A percentile compares a stretch with the other conserved stretches of the same genome.
These are phyloP conservation scores for Capitella teleta DNA, from an alignment of 1,140 invertebrate genomes.

Conservation along the genomic window DNA sequence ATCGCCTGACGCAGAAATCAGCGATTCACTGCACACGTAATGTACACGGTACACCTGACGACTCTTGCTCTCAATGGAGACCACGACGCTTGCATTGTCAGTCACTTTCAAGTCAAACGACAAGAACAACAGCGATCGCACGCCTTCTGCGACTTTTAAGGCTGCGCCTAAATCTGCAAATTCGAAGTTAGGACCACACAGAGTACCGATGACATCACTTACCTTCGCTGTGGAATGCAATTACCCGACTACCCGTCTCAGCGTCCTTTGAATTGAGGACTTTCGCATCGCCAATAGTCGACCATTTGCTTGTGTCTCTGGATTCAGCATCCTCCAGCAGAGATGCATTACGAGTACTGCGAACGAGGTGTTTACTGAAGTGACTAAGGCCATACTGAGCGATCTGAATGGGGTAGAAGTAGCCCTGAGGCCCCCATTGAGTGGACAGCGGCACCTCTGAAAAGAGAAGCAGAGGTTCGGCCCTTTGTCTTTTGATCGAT, in stretches of 20 bases:
- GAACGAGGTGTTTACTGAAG: constrained; percentile 72
- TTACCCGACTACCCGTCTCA: too few species aligned
- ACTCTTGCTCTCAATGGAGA: constrained; percentile 65
- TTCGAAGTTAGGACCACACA: too few species aligned
- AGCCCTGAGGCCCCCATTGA: constrained; percentile 80
- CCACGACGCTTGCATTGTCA: constrained; percentile 67
- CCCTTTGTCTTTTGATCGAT: too few species aligned
- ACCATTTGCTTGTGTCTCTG: too few species aligned
- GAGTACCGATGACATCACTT: too few species aligned
- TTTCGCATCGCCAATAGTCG: too few species aligned
- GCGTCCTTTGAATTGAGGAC: too few species aligned
- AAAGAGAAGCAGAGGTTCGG: too few species aligned
- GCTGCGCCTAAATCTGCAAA: too few species aligned
- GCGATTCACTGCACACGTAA: constrained; percentile 63
- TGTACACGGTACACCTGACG: constrained; percentile 65
- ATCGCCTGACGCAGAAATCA: constrained; percentile 60
- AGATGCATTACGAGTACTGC: constrained; percentile 17
- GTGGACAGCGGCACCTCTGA: constrained; percentile 82
- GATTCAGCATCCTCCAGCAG: constrained; percentile 58
- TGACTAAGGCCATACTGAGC: constrained; percentile 95
- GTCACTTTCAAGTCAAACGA: constrained; percentile 58
- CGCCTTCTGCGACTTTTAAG: too few species aligned
- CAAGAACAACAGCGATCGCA: too few species aligned
- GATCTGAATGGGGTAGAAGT: constrained; percentile 97
- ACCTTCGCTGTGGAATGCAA: too few species aligned